These are phyloP conservation scores for Amphibalanus amphitrite DNA, from an alignment of 1,140 invertebrate species.

Conservation along the genomic window DNA sequence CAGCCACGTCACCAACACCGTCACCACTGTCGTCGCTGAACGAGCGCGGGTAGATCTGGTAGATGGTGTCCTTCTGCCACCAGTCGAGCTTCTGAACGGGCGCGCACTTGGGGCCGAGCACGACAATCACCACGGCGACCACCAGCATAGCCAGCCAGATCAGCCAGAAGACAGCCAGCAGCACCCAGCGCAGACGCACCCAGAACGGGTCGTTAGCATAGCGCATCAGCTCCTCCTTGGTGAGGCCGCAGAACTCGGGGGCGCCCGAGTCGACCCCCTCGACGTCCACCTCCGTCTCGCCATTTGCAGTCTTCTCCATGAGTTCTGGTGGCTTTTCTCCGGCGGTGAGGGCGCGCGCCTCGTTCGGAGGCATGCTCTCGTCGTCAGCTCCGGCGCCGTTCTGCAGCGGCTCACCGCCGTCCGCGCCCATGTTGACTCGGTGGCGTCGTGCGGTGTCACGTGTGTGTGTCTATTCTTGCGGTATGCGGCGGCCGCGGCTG, in stretches of 20 bases:
- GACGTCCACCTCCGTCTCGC: conserved; percentile 70
- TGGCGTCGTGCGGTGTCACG: not conserved
- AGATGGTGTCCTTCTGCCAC: conserved; percentile 41
- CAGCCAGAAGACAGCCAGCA: conserved; percentile 71
- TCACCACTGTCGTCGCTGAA: conserved; percentile 59
- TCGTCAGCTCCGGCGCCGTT: not conserved
- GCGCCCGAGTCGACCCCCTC: conserved; percentile 33
- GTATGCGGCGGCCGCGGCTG: too few species aligned
- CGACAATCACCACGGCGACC: conserved; percentile 63
- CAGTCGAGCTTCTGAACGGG: conserved; percentile 25
- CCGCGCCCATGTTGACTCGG: not conserved
- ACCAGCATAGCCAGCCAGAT: conserved; percentile 69
- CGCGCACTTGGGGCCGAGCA: conserved; percentile 63
- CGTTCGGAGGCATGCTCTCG: conserved; percentile 1
- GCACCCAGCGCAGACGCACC: conserved; percentile 61
- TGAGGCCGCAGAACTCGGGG: conserved; percentile 51
- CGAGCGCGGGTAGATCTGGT: conserved; percentile 60
- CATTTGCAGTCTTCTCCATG: conserved; percentile 36
- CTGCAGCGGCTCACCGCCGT: not conserved
- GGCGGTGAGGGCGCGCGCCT: conserved; percentile 26
- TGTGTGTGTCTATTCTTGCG: not conserved
- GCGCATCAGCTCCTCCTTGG: conserved; percentile 80
- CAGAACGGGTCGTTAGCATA: conserved; percentile 77
- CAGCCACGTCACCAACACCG: conserved; percentile 54
- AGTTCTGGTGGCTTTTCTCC: conserved; percentile 28